Evolutionary conservation across 2,113 vertebrate species (phyloP), one percentile per base, ranked within the genome.

Genomic region (Chelonoidis abingdonii): DNA sequence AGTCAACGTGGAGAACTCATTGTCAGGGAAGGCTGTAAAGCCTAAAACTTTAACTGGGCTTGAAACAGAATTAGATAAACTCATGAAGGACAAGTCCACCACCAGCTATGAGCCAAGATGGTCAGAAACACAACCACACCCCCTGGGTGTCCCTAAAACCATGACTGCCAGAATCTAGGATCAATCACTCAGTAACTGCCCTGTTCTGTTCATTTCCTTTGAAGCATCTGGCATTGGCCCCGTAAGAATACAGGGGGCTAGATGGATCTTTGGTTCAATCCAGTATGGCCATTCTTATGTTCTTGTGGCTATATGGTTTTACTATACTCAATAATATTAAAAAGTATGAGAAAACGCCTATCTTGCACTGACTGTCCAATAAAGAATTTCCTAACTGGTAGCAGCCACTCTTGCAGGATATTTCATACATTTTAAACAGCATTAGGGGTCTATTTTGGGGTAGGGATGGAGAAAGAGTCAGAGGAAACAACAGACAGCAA

Each of bases 381-480:
- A 29, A 0, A 31, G 44, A 52, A 56, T 3, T 3, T 8, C 8
- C 0, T 22, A n/a, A 44, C 4, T 49, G 10, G 44, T 24, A 22
- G 9, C 38, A 81, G 21, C 6, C 16, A 41, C 25, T 27, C 2
- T 27, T 52, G 3, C n/a, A 24, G 4, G 9, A 83, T 56, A 44
- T 19, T 35, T 11, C 4, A 11, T 4, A 3, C 1, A 4, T 14
- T 49, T 85, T 49, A 83, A 88, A 27, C 47, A 69, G 54, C 4
- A 3, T 12, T 10, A 72, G 16, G 0, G 3, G 13, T 12, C 75
- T 27, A 54, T 9, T 50, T 0, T 27, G 19, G 27, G 38, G 52
- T 85, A 5, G 9, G 1, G 17, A 83, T 49, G 10, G 62, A 35
- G 62, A 9, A 31, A n/a, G 65, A 22, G n/a, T n/a, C n/a, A 69